Evolutionary conservation across 2,113 vertebrate species (phyloP).

Genomic region (Zonotrichia leucophrys): DNA sequence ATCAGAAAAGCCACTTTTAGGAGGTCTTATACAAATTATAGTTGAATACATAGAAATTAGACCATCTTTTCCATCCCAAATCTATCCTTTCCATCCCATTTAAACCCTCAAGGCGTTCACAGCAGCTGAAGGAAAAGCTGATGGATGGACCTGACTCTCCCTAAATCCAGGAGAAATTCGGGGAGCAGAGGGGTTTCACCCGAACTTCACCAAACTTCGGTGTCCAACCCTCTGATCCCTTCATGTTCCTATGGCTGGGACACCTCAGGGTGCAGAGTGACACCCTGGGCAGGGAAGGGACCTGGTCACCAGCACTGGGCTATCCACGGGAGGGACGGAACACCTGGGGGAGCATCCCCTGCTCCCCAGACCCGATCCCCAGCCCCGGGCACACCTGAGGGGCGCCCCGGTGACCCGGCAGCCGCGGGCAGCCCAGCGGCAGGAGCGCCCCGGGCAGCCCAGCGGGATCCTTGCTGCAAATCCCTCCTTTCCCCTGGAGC

Average conservation of each 20-base stretch:
- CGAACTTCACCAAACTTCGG: accelerated
- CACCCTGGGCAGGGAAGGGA: neutral
- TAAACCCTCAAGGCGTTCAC: neutral
- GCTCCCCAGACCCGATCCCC: accelerated
- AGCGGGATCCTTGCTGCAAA: accelerated
- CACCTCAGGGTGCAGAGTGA: neutral
- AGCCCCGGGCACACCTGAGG: neutral
- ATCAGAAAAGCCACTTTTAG: neutral
- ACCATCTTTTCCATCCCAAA: neutral
- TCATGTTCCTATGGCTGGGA: neutral
- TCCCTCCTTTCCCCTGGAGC: neutral
- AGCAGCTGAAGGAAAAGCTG: neutral
- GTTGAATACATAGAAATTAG: neutral
- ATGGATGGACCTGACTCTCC: neutral
- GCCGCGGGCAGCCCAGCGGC: neutral
- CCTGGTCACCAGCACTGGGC: accelerated
- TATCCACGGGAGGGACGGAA: neutral
- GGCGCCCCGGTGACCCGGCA: accelerated
- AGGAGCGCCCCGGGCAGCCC: neutral
- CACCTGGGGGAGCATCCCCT: neutral
- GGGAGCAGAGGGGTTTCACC: neutral
- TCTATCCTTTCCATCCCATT: neutral
- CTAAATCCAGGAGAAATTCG: accelerated
- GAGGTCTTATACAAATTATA: neutral
- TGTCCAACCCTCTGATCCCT: neutral